Evolutionary conservation across 2,113 vertebrate species (phyloP), one percentile per base, ranked within the genome.

Genomic region (Excalfactoria chinensis): DNA sequence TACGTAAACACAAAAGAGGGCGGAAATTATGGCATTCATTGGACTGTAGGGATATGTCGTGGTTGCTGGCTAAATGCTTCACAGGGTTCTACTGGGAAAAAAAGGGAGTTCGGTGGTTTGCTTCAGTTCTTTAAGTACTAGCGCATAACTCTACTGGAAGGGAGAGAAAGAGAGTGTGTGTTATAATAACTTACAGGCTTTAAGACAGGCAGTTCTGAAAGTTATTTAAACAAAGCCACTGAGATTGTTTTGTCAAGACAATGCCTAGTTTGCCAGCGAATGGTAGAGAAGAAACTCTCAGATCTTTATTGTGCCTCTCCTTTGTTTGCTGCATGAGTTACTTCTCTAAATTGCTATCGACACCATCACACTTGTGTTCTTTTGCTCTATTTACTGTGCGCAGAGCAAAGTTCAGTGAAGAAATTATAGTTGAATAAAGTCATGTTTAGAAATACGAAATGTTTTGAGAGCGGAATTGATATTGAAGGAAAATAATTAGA

Each of bases 221-320:
- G 96, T 92, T 97, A 75, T 89, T 95, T 88, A 94, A 96, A 93
- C 84, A 94, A 97, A 96, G 93, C 76, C 92, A 92, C 88, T 93
- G 91, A 90, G 86, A 78, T 96, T 9, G 76, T 94, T 97, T 90
- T 95, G 56, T 92, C 82, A 93, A 78, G 89, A 85, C 68, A 64
- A 43, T 81, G 43, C 82, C 70, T 82, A 79, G 41, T 92, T 95
- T 82, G 59, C 87, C 46, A 70, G 62, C 25, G 60, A 94, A 75
- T 15, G 75, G 43, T 90, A 51, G 4, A 6, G 64, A 81, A 86
- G 32, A 72, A 79, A 69, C 85, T 80, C 64, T 64, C 48, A 76
- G 81, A 75, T 95, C 37, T 4, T 49, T 53, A 30, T 74, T 91
- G 19, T 43, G 83, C 67, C 63, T 78, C 92, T 30, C 30, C 59